Evolutionary conservation across 2,113 vertebrate species (phyloP), one percentile per base, ranked within the genome.

Genomic region (Phocoena sinus): DNA sequence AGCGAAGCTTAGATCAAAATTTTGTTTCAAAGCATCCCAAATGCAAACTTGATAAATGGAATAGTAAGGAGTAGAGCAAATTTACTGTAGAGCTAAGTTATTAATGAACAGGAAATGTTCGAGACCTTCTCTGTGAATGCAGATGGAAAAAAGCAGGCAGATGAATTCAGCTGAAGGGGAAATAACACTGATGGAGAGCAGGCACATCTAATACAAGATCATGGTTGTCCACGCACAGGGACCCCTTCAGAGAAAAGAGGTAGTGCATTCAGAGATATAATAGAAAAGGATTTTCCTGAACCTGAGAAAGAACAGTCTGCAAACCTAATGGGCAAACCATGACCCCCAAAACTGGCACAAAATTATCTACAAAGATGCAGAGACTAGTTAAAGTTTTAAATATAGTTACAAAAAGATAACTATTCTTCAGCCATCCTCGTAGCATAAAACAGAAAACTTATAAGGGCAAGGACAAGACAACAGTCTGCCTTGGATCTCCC

Each of bases 191-290:
- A 4, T 8, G 8, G 50, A 47, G 7, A 21, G 15, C 15, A 41
- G 79, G n/a, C 0, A 9, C 33, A 9, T 12, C 7, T 9, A 18
- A 12, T 4, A 71, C 6, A 15, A 47, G 3, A 26, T 20, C 41
- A 11, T 1, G 1, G 5, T 23, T 4, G 11, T 33, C 5, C 25
- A 50, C 0, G 0, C 18, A 2, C 15, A 9, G 7, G 25, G 10
- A 18, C 10, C 26, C 4, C 14, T 9, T 4, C 5, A 15, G 1
- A 56, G 5, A 21, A 1, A 73, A 33, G 26, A 38, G 44, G 15
- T 3, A 2, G 3, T 21, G 0, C 13, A 0, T 15, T 63, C 38
- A 44, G 18, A 23, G 41, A 31, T 15, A 38, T 1, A 6, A 36
- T 4, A 28, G 18, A 20, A 26, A 15, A 26, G 20, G 4, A 4